A percentile compares a stretch with the other conserved stretches of the same genome.
Conservation (phyloP, 2,797 vertebrate species). For the Thalassophryne amazonica region DNA sequence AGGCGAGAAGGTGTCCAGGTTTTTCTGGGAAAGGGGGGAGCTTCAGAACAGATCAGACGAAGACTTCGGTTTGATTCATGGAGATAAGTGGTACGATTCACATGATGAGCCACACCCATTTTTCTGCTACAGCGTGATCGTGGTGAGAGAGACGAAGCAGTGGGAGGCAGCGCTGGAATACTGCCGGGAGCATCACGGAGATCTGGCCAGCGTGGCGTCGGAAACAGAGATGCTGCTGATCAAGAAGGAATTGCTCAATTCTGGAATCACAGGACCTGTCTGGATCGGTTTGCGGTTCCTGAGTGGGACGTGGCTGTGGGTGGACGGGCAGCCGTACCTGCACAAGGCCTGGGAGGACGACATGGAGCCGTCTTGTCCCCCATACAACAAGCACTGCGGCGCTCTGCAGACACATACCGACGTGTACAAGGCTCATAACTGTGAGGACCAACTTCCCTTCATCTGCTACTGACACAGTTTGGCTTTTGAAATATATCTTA, state of each 20-base stretch:
- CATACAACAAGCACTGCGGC: not conserved
- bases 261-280: not conserved
- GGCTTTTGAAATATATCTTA: not conserved
- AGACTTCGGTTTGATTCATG: accelerated
- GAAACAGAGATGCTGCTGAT: conserved; percentile 38
- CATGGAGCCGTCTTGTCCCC: conserved; percentile 9
- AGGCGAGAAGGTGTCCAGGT: not conserved
- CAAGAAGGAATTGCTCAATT: not conserved
- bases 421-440: conserved; percentile 30
- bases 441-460: conserved; percentile 33
- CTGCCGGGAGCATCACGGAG: conserved; percentile 31
- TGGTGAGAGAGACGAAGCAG: conserved; percentile 42
- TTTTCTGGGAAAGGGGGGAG: accelerated
- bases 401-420: not conserved
- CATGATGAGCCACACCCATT: accelerated
- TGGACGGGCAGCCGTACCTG: not conserved
- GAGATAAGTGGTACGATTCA: not conserved
- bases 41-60: accelerated
- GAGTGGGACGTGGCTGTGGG: conserved; percentile 48
- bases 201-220: conserved; percentile 39
- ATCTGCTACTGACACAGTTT: conserved; percentile 41
- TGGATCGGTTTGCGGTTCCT: conserved; percentile 59
- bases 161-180: conserved; percentile 51
- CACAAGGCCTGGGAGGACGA: conserved; percentile 32
- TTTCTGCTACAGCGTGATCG: conserved; percentile 28